These are phyloP conservation scores for Coranthus polyacanthus DNA, from an alignment of 2,797 vertebrate genomes.

Conservation along the genomic window DNA sequence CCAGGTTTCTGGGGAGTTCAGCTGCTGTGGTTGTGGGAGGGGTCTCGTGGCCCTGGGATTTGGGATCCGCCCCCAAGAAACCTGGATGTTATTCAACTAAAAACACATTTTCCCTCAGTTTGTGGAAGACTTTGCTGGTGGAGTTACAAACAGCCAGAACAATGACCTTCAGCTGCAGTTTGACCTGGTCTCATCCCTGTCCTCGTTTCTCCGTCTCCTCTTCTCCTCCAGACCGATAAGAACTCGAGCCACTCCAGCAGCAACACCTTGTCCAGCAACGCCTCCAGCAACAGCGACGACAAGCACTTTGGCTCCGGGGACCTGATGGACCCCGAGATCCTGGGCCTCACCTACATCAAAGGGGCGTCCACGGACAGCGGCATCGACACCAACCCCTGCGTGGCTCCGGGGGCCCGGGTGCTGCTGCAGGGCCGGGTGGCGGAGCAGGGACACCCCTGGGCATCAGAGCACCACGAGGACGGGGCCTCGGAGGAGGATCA, in stretches of 20 bases:
- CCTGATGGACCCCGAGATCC: conserved; percentile 93
- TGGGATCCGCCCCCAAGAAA: too few species aligned
- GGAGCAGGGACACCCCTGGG: conserved; percentile 85
- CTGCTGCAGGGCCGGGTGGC: conserved; percentile 76
- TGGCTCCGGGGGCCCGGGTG: conserved; percentile 79
- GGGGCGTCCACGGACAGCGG: conserved; percentile 97
- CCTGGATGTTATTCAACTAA: too few species aligned
- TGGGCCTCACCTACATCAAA: conserved; percentile 94
- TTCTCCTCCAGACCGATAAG: conserved; percentile 88
- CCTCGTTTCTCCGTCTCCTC: conserved; percentile 4
- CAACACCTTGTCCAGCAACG: conserved; percentile 94
- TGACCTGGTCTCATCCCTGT: not conserved
- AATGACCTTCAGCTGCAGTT: too few species aligned
- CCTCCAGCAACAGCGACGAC: conserved; percentile 96
- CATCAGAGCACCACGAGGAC: conserved; percentile 82
- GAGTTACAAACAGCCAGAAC: too few species aligned
- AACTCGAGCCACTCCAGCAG: conserved; percentile 96
- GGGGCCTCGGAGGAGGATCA: conserved; percentile 84
- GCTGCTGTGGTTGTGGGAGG: too few species aligned
- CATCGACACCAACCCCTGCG: conserved; percentile 94
- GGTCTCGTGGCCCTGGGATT: too few species aligned
- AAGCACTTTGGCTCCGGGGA: conserved; percentile 96
- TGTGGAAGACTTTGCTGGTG: too few species aligned
- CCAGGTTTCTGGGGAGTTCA: too few species aligned
- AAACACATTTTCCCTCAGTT: too few species aligned